phyloP scores from a whole-genome alignment of 2,888 invertebrate genomes.

The Ommatoiulus sabulosus region DNA sequence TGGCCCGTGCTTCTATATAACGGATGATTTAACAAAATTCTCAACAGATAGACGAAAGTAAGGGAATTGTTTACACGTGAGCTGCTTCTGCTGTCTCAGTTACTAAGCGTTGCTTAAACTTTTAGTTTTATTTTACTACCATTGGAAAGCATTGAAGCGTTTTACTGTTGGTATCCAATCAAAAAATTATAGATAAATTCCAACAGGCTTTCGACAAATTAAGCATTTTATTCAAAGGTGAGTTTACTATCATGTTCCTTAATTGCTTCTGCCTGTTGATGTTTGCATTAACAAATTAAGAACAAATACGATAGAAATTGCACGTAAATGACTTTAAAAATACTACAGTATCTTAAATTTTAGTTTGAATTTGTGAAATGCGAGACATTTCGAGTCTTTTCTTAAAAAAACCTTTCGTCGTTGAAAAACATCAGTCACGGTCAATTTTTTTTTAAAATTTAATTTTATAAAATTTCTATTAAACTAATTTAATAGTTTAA shows the following conservation, averaged over 20 bases:
- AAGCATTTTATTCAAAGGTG: background rate
- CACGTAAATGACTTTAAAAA: too few relatives aligned
- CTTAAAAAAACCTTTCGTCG: too few relatives aligned
- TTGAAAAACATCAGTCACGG: too few relatives aligned
- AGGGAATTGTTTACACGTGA: conserved; percentile 23
- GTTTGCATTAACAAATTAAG: too few relatives aligned
- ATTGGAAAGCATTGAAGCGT: background rate
- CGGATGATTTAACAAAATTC: conserved; percentile 14
- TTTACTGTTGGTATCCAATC: background rate
- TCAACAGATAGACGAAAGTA: background rate
- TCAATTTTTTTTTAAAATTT: too few relatives aligned
- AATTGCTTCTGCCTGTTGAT: too few relatives aligned
- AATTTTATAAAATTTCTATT: too few relatives aligned
- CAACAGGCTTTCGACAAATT: background rate
- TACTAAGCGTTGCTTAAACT: background rate
- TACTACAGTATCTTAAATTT: too few relatives aligned
- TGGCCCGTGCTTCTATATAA: background rate
- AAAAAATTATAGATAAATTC: background rate
- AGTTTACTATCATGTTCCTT: background rate
- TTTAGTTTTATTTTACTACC: background rate
- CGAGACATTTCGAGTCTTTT: too few relatives aligned
- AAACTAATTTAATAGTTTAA: too few relatives aligned
- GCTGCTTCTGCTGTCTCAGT: background rate
- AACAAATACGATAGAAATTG: too few relatives aligned
- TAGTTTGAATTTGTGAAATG: too few relatives aligned